Evolutionary conservation across 1,140 invertebrate species (phyloP), one percentile per base, ranked within the genome.

Genomic region (Phymastichus coffea): DNA sequence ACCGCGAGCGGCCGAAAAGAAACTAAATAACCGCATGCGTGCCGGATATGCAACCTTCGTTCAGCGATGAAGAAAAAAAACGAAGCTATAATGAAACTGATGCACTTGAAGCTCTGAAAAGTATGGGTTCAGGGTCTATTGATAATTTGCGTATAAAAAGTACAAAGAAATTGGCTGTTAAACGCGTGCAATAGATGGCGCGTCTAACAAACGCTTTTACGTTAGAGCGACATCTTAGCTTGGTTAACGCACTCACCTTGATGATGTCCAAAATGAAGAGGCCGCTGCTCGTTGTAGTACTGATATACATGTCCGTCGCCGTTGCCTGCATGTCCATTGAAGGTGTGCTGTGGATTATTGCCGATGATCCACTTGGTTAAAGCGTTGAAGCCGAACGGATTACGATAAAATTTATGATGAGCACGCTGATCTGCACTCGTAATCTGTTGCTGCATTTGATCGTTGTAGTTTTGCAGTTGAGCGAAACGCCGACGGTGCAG

Each of bases 341-440:
- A 55, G 1, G 20, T 14, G 6, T 28, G 14, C 0, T 44, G 44
- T 0, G 20, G 14, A 4, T 26, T 8, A 0, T 44, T 35, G 4
- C 37, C 37, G 1, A 49, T 30, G 1, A 61, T 12, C 46, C 44
- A 51, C 10, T 66, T 43, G 15, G 61, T 53, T 17, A 66, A 44
- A 0, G 65, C 38, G 26, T 71, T 68, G 30, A 72, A 63, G 17
- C 69, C 68, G 6, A 66, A 62, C 1, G 65, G 66, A 40, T 71
- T 63, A 0, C 59, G 59, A 17, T 49, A 55, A 12, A 55, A 26
- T 3, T 44, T 19, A 14, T 30, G 51, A 3, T 38, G 10, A 0
- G 7, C 6, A 2, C 35, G 43, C 10, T 41, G 4, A 4, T 61
- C 37, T 8, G 37, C 44, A 1, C 19, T 26, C 0, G n/a, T 2